Evolutionary conservation across 2,888 invertebrate species (phyloP).

Genomic region (Tipula vernalis): DNA sequence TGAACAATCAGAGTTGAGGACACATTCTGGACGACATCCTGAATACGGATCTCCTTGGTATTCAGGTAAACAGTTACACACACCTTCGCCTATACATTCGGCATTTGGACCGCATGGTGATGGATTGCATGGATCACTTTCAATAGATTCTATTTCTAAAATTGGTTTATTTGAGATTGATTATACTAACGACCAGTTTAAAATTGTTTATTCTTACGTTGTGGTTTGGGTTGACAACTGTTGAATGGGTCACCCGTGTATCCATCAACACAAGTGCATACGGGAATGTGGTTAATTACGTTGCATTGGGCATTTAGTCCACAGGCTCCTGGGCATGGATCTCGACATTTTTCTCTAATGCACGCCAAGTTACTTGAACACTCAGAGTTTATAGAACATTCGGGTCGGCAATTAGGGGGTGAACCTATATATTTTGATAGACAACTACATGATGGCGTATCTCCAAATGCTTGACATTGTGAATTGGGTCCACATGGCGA

Average conservation of each 20-base stretch:
- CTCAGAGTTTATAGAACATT: constrained; percentile 57
- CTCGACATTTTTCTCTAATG: constrained; percentile 52
- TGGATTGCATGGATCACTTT: constrained; percentile 54
- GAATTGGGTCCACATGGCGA: constrained; percentile 64
- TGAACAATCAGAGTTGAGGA: constrained; percentile 46
- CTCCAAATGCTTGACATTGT: constrained; percentile 49
- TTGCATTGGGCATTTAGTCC: constrained; percentile 48
- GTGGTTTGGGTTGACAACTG: constrained; percentile 43
- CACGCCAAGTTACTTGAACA: constrained; percentile 59
- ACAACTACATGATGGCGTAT: constrained; percentile 52
- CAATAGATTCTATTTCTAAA: constrained; percentile 25
- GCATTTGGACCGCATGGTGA: constrained; percentile 60
- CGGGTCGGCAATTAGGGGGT: constrained; percentile 59
- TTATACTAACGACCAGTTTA: constrained; percentile 17
- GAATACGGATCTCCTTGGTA: constrained; percentile 52
- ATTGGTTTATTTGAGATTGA: constrained; percentile 31
- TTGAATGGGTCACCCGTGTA: constrained; percentile 54
- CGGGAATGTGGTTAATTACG: constrained; percentile 54
- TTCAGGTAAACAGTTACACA: constrained; percentile 50
- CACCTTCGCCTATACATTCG: constrained; percentile 47
- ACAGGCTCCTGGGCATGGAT: constrained; percentile 61
- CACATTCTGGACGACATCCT: constrained; percentile 54
- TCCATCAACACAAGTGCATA: constrained; percentile 49
- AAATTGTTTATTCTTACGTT: constrained; percentile 18
- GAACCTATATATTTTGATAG: constrained; percentile 49